These are phyloP conservation scores for Lates calcarifer DNA, from an alignment of 2,113 vertebrate genomes.

Conservation along the genomic window DNA sequence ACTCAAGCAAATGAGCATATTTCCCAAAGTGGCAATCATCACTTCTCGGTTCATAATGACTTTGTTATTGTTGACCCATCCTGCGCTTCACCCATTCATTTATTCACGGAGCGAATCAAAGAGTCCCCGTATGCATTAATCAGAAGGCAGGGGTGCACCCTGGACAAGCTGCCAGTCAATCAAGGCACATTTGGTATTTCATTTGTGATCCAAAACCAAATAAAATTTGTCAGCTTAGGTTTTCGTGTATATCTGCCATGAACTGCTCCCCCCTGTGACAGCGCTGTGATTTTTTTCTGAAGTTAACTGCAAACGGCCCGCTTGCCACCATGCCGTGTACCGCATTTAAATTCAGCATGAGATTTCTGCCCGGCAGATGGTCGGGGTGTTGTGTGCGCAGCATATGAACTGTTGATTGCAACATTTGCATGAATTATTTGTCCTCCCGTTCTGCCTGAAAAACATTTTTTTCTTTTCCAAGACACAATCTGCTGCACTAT, in stretches of 20 bases:
- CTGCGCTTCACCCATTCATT: not conserved
- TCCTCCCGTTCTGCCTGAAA: conserved; percentile 60
- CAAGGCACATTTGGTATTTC: conserved; percentile 6
- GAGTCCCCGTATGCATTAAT: no score
- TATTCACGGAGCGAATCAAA: not conserved
- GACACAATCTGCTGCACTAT: conserved; percentile 65
- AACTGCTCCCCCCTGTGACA: conserved; percentile 8
- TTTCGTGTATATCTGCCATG: conserved; percentile 1
- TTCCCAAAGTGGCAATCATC: not conserved
- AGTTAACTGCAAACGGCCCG: conserved; percentile 34
- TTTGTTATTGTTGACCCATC: not conserved
- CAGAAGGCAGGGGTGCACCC: no score
- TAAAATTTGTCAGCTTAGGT: conserved; percentile 43
- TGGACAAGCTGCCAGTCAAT: conserved; percentile 36
- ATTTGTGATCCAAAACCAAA: conserved; percentile 13
- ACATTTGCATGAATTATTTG: conserved; percentile 80
- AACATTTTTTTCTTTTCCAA: conserved; percentile 25
- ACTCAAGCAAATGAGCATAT: not conserved
- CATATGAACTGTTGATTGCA: conserved; percentile 76
- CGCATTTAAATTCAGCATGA: conserved; percentile 53
- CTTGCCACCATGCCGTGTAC: conserved; percentile 1
- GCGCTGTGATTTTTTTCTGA: conserved; percentile 31
- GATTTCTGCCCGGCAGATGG: conserved; percentile 66
- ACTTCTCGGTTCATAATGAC: not conserved
- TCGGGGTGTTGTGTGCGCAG: conserved; percentile 59